These are phyloP conservation scores for Lordiphosa collinella DNA, from an alignment of 1,140 invertebrate species.

Conservation along the genomic window DNA sequence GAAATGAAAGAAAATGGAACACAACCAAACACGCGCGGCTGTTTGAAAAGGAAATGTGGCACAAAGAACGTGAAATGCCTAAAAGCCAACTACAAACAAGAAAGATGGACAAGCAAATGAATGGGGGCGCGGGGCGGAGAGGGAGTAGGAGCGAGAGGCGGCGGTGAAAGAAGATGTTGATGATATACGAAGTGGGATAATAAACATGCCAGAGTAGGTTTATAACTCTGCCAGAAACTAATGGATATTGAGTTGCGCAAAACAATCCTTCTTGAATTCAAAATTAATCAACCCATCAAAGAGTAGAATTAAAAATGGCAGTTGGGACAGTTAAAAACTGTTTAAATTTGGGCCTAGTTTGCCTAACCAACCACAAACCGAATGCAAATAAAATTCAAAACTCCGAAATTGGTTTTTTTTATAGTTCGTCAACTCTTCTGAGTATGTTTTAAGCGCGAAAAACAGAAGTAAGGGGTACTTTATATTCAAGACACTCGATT, in stretches of 20 bases:
- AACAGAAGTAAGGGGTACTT: no score
- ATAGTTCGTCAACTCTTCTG: no score
- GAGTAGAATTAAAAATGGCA: no score
- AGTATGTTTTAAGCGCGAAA: no score
- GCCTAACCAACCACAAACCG: no score
- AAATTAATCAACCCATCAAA: no score
- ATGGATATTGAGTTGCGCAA: background rate
- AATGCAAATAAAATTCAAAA: no score
- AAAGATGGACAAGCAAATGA: slow-evolving; percentile 9
- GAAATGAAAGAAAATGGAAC: slow-evolving; percentile 30
- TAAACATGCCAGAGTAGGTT: slow-evolving; percentile 4
- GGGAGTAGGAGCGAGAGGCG: background rate
- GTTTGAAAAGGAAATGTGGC: slow-evolving; percentile 49
- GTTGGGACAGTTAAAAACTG: no score
- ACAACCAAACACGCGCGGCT: slow-evolving; percentile 9
- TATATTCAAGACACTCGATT: no score
- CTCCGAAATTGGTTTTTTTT: no score
- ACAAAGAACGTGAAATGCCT: slow-evolving; percentile 47
- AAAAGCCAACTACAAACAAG: slow-evolving; percentile 27
- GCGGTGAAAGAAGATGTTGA: no score
- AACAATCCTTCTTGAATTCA: background rate
- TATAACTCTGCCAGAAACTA: slow-evolving; percentile 17
- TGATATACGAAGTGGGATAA: slow-evolving; percentile 9
- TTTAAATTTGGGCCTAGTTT: no score
- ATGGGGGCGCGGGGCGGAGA: background rate